Evolutionary conservation across 2,888 invertebrate genomes (phyloP).

Genomic region (Orchesellides sinensis): DNA sequence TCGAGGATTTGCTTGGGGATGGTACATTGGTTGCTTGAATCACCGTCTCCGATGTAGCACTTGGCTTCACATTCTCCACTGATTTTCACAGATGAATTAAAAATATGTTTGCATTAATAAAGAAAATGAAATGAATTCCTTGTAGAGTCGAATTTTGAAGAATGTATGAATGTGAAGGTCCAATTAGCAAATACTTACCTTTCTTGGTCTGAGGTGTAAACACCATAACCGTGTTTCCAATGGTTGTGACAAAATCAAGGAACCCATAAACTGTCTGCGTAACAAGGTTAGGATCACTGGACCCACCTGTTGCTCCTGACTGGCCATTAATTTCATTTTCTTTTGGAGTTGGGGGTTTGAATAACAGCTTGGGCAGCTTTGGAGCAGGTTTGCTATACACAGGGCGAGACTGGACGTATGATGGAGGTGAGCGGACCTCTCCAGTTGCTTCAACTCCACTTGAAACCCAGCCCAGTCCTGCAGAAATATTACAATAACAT

Average conservation of each 20-base stretch:
- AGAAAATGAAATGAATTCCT: not conserved
- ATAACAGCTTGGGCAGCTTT: constrained; percentile 69
- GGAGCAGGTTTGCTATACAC: constrained; percentile 76
- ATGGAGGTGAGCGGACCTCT: constrained; percentile 69
- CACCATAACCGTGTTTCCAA: constrained; percentile 95
- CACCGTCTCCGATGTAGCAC: constrained; percentile 13
- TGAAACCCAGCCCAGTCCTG: constrained; percentile 34
- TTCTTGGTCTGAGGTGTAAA: constrained; percentile 88
- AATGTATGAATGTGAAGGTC: no score
- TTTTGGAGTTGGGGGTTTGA: constrained; percentile 60
- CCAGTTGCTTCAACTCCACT: constrained; percentile 58
- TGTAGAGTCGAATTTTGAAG: not conserved
- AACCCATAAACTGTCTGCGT: constrained; percentile 97
- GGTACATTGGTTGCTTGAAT: constrained; percentile 55
- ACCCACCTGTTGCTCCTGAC: constrained; percentile 74
- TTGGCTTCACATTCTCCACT: constrained; percentile 54
- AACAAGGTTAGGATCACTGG: constrained; percentile 78
- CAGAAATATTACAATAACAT: no score
- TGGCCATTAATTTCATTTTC: constrained; percentile 56
- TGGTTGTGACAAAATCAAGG: constrained; percentile 94
- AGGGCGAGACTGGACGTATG: constrained; percentile 75
- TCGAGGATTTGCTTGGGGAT: constrained; percentile 9
- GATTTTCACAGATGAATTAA: not conserved
- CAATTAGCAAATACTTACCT: constrained; percentile 53
- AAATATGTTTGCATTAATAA: not conserved